Evolutionary conservation across 1,140 invertebrate genomes (phyloP).

Genomic region (Gonioctena quinquepunctata): DNA sequence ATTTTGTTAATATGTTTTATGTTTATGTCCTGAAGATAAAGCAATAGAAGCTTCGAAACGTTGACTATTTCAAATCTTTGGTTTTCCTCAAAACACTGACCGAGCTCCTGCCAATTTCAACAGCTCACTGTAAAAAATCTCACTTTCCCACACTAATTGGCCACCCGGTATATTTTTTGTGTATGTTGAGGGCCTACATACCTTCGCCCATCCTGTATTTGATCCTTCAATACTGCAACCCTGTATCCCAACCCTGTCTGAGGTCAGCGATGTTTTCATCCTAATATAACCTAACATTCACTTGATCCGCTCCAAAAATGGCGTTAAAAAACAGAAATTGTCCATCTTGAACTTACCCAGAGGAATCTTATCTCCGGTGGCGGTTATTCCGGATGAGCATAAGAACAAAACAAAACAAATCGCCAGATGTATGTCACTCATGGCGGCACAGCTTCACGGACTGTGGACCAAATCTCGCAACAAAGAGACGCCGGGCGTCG

Average conservation of each 20-base stretch:
- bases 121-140: too few species aligned
- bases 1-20: too few species aligned
- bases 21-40: too few species aligned
- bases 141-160: too few species aligned
- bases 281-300: conserved; percentile 22
- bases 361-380: conserved; percentile 50
- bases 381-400: conserved; percentile 30
- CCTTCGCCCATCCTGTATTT: too few species aligned
- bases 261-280: not conserved
- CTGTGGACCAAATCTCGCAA: conserved; percentile 39
- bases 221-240: too few species aligned
- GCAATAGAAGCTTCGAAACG: too few species aligned
- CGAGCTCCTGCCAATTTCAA: too few species aligned
- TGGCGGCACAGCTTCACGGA: conserved; percentile 32
- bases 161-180: too few species aligned
- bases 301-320: not conserved
- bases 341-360: conserved; percentile 43
- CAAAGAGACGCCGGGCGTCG: conserved; percentile 22
- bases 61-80: too few species aligned
- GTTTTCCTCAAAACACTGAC: too few species aligned
- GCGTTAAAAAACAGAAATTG: not conserved
- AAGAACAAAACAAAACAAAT: conserved; percentile 31
- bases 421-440: conserved; percentile 28
- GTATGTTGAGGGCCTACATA: too few species aligned
- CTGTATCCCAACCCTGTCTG: not conserved